These are phyloP conservation scores for Neelides folsomi DNA, from an alignment of 2,888 invertebrate genomes.

Conservation along the genomic window DNA sequence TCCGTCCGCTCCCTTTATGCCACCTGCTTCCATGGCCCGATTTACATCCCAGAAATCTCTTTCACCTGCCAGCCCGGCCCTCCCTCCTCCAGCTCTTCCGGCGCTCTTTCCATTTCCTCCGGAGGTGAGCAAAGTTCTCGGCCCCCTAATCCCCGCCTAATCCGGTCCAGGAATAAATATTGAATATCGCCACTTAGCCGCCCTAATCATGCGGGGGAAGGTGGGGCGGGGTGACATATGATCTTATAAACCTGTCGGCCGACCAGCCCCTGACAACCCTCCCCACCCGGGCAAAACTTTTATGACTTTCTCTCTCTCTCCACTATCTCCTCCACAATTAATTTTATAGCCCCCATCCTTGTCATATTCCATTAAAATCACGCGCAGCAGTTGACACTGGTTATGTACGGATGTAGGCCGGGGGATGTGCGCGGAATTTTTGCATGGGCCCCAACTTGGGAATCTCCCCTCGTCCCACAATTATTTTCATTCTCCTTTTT, in stretches of 20 bases:
- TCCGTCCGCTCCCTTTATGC: slow-evolving; percentile 5
- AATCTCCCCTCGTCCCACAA: slow-evolving; percentile 32
- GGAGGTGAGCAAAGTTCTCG: too few species aligned
- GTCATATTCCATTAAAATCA: slow-evolving; percentile 34
- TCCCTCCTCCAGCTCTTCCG: background rate
- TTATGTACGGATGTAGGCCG: slow-evolving; percentile 1
- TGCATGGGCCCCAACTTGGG: slow-evolving; percentile 17
- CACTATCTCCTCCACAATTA: slow-evolving; percentile 32
- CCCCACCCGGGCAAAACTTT: slow-evolving; percentile 32
- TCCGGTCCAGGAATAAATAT: too few species aligned
- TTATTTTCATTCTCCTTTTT: slow-evolving; percentile 31
- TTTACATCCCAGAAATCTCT: slow-evolving; percentile 9
- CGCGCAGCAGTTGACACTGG: slow-evolving; percentile 21
- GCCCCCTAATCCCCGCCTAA: background rate
- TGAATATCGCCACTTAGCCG: too few species aligned
- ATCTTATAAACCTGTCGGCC: slow-evolving; percentile 34
- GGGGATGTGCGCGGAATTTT: slow-evolving; percentile 28
- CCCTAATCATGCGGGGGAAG: too few species aligned
- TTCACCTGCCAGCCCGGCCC: background rate
- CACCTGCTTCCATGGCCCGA: slow-evolving; percentile 15
- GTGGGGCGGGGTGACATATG: slow-evolving; percentile 32
- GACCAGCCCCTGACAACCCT: slow-evolving; percentile 30
- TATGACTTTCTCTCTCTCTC: slow-evolving; percentile 26
- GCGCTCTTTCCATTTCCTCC: too few species aligned
- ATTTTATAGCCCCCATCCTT: slow-evolving; percentile 33